Percentiles rank a stretch among this genome's conserved stretches.
Conservation (phyloP, 1,140 invertebrate genomes). For the Trichogramma pretiosum region DNA sequence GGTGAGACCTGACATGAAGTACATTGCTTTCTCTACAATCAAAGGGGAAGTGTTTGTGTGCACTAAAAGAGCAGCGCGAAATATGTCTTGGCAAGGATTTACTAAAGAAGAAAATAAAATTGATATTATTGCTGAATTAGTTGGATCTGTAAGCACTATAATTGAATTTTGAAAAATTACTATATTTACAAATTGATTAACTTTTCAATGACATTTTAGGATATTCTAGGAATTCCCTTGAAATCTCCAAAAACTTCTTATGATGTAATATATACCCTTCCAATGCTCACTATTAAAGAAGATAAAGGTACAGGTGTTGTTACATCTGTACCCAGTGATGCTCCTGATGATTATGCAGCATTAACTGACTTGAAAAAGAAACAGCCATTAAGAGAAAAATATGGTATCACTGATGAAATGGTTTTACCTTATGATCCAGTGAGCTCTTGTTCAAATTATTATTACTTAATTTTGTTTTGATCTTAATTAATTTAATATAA, state of each 20-base stretch:
- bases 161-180: slow-evolving; percentile 7
- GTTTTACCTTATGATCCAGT: slow-evolving; percentile 75
- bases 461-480: neutral
- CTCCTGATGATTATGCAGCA: slow-evolving; percentile 97
- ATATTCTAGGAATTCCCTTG: slow-evolving; percentile 71
- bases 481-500: slow-evolving; percentile 24
- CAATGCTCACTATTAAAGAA: slow-evolving; percentile 97
- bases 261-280: slow-evolving; percentile 82
- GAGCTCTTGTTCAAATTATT: slow-evolving; percentile 25
- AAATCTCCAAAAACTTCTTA: slow-evolving; percentile 77
- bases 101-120: slow-evolving; percentile 73
- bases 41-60: slow-evolving; percentile 73
- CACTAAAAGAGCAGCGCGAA: slow-evolving; percentile 78
- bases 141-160: slow-evolving; percentile 55
- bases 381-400: slow-evolving; percentile 85
- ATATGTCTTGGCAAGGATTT: slow-evolving; percentile 95
- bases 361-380: slow-evolving; percentile 94
- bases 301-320: slow-evolving; percentile 98
- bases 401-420: slow-evolving; percentile 88
- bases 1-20: slow-evolving; percentile 90
- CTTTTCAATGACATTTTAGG: slow-evolving; percentile 36
- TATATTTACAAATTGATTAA: slow-evolving; percentile 11
- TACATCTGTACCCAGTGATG: slow-evolving; percentile 96
- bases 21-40: slow-evolving; percentile 72
- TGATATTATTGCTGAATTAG: slow-evolving; percentile 59